phyloP scores from a whole-genome alignment of 2,797 vertebrate species.

The Benthosema pterotum region DNA sequence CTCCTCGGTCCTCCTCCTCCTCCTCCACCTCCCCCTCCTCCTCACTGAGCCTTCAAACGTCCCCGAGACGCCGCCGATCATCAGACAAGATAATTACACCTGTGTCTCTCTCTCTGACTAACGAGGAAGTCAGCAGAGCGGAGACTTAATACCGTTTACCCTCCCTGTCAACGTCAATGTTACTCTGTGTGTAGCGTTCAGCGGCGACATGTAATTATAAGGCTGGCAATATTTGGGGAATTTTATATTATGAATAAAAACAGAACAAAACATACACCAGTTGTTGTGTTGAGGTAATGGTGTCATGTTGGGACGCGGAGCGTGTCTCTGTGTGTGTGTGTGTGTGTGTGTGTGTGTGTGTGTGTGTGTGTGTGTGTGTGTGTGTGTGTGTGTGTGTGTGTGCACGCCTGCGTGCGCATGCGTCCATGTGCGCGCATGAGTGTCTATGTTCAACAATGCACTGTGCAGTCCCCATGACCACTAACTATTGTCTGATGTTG shows the following conservation, averaged over 20 bases:
- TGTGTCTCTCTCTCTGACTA: background rate
- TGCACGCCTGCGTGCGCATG: background rate
- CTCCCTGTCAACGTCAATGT: too few relatives aligned
- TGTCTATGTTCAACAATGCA: conserved; percentile 27
- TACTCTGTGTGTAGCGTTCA: too few relatives aligned
- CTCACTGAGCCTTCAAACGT: background rate
- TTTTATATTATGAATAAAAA: background rate
- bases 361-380: conserved; percentile 14
- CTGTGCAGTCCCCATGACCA: conserved; percentile 24
- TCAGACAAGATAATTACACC: background rate
- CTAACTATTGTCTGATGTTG: conserved; percentile 40
- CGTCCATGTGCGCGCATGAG: background rate
- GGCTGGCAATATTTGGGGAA: background rate
- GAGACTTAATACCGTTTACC: too few relatives aligned
- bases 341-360: conserved; percentile 12
- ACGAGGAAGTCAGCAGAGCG: too few relatives aligned
- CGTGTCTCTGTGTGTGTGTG: background rate
- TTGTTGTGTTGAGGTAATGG: background rate
- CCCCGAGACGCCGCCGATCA: background rate
- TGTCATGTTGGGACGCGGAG: conserved; percentile 1
- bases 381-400: conserved; percentile 22
- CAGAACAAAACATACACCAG: conserved; percentile 26
- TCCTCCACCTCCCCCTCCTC: background rate
- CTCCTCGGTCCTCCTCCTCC: background rate
- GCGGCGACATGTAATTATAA: too few relatives aligned